phyloP scores from a whole-genome alignment of 1,140 invertebrate species.

The Heliconius melpomene region DNA sequence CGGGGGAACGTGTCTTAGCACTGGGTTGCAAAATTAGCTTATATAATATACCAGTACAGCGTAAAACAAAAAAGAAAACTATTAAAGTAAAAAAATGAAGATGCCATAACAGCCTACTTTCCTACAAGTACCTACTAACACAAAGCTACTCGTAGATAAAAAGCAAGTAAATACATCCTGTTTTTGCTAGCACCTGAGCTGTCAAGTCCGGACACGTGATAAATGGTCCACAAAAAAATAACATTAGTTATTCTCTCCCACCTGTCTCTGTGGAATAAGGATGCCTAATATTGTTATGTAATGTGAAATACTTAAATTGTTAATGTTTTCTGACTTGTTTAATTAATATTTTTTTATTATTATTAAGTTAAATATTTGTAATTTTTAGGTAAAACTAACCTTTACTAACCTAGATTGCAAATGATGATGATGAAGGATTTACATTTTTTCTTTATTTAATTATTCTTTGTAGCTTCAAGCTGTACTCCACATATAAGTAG shows the following conservation, averaged over 20 bases:
- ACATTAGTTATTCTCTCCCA: slow-evolving; percentile 3
- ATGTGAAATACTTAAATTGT: background rate
- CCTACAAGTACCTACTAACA: no score
- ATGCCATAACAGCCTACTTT: background rate
- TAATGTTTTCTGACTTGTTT: no score
- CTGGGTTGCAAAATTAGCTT: no score
- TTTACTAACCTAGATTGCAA: no score
- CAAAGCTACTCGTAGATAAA: background rate
- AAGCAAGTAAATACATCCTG: slow-evolving; percentile 2
- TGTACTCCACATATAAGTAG: background rate
- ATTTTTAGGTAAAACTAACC: no score
- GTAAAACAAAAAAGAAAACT: background rate
- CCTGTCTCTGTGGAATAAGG: background rate
- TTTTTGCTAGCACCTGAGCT: slow-evolving; percentile 6
- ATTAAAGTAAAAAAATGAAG: background rate
- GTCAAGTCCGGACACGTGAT: background rate
- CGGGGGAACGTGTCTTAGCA: no score
- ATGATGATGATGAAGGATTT: no score
- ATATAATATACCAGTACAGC: no score
- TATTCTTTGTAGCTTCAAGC: background rate
- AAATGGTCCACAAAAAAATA: slow-evolving; percentile 2
- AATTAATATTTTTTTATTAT: no score
- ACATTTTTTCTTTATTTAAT: no score
- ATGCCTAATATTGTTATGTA: background rate
- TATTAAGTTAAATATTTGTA: no score